These are phyloP conservation scores for Neodiprion pinetum DNA, from an alignment of 1,140 invertebrate species.

Conservation along the genomic window DNA sequence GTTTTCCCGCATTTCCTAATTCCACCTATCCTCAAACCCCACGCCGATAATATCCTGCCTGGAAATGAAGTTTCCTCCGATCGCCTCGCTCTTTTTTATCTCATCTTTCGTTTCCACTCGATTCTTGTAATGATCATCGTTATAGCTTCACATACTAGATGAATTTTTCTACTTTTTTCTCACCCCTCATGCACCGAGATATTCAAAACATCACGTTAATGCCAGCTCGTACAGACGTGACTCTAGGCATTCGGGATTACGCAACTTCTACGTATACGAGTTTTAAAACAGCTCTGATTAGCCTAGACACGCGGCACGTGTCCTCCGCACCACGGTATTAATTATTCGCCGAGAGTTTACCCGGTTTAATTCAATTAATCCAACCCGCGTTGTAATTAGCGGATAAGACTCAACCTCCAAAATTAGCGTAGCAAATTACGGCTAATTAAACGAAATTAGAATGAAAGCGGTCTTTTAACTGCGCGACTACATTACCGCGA, in stretches of 20 bases:
- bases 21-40: too few relatives aligned
- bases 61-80: too few relatives aligned
- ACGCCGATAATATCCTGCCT: too few relatives aligned
- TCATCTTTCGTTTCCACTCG: too few relatives aligned
- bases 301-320: not conserved
- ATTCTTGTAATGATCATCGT: too few relatives aligned
- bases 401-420: constrained; percentile 21
- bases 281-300: not conserved
- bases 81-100: too few relatives aligned
- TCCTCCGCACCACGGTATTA: not conserved
- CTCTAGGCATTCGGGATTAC: not conserved
- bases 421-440: constrained; percentile 48
- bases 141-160: not conserved
- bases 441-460: constrained; percentile 41
- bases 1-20: too few relatives aligned
- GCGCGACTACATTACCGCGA: too few relatives aligned
- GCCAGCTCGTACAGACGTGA: too few relatives aligned
- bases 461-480: not conserved
- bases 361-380: constrained; percentile 45
- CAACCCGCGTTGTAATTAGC: constrained; percentile 10
- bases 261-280: not conserved
- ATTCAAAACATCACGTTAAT: too few relatives aligned
- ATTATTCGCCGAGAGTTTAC: constrained; percentile 21
- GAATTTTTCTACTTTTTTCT: not conserved
- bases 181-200: not conserved